Evolutionary conservation across 2,113 vertebrate species (phyloP).

Genomic region (Leptodactylus fuscus): DNA sequence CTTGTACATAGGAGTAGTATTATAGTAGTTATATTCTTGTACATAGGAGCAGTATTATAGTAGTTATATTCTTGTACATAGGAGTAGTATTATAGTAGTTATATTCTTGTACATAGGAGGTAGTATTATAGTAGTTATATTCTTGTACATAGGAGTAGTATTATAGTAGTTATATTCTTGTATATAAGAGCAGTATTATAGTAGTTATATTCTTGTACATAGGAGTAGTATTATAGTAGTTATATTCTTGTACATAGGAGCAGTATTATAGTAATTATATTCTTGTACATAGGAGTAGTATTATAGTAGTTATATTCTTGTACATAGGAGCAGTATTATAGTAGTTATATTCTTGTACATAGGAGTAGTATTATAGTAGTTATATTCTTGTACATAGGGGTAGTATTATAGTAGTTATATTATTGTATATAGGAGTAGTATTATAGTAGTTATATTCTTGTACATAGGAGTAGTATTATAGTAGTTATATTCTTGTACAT

Average conservation of each 20-base stretch:
- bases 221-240: slow-evolving; percentile 3
- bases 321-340: too few relatives aligned
- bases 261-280: slow-evolving; percentile 18
- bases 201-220: not conserved
- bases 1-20: not conserved
- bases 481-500: not conserved
- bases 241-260: slow-evolving; percentile 2
- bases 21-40: slow-evolving; percentile 16
- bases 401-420: slow-evolving; percentile 5
- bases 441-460: slow-evolving; percentile 16
- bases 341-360: too few relatives aligned
- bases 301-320: too few relatives aligned
- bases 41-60: slow-evolving; percentile 2
- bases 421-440: not conserved
- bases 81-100: not conserved
- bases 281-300: slow-evolving; percentile 7
- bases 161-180: slow-evolving; percentile 8
- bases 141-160: not conserved
- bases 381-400: too few relatives aligned
- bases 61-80: not conserved
- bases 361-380: not conserved
- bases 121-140: not conserved
- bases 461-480: not conserved
- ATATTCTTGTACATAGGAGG: not conserved
- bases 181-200: not conserved